Evolutionary conservation across 2,797 vertebrate species (phyloP), one percentile per base, ranked within the genome.

Genomic region (Ceryle rudis): DNA sequence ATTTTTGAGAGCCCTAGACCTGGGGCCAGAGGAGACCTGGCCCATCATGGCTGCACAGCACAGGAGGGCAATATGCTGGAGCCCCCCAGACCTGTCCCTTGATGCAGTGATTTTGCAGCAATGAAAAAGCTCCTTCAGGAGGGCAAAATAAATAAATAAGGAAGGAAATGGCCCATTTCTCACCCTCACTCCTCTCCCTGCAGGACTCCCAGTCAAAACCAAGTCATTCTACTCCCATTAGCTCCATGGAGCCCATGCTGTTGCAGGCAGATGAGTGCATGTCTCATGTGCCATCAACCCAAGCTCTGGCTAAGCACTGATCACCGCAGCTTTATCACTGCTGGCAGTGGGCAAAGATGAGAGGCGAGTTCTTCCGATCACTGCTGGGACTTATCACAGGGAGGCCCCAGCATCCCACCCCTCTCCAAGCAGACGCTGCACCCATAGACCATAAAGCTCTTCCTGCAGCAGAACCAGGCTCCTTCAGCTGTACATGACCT

Each of bases 181-280:
- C 85, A 71, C 52, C 35, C 46, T 67, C 4, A 1, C 58, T 85
- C 58, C 2, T 0, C 62, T 87, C 52, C 57, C 86, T 58, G 89
- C 71, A 81, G 60, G 82, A 69, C 70, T 92, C 64, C n/a, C 71
- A 62, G 83, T 90, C 81, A 71, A 78, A 77, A 93, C 54, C 54
- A 54, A 87, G 70, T 64, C 79, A 46, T 64, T 90, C 74, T 72
- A 31, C 55, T 73, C 62, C 79, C 79, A 77, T 77, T 42, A 92
- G 82, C 81, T 62, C 66, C 6, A 0, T 5, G 70, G 54, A 87
- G 74, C 74, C 61, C 28, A 1, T 31, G 64, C 61, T 2, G 31
- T 71, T 82, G 72, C 58, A 61, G 75, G 78, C 65, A 84, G 77
- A 44, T 5, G 5, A 77, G 79, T 41, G 77, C 78, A 20, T 4